phyloP scores from a whole-genome alignment of 2,888 invertebrate genomes.

The Eulithis prunata region DNA sequence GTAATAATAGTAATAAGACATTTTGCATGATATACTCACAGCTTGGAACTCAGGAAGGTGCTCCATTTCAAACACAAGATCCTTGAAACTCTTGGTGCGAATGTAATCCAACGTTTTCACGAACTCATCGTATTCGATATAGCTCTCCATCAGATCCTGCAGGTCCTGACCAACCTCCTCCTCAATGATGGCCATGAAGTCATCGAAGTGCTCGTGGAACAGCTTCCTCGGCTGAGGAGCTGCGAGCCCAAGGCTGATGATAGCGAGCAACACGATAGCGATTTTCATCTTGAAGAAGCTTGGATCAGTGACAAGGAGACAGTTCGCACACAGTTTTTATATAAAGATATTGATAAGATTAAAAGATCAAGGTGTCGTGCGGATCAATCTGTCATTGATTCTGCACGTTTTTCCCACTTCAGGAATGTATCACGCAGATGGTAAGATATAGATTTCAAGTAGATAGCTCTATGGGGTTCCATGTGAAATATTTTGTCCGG shows the following conservation, averaged over 20 bases:
- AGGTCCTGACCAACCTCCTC: constrained; percentile 53
- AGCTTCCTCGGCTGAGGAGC: constrained; percentile 64
- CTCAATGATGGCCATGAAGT: constrained; percentile 60
- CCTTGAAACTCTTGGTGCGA: constrained; percentile 58
- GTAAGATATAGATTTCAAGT: too few relatives aligned
- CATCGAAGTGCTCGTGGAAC: constrained; percentile 69
- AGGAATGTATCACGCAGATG: too few relatives aligned
- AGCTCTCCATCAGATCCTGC: constrained; percentile 48
- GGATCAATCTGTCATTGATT: background rate
- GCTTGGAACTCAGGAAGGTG: constrained; percentile 66
- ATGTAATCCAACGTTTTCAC: constrained; percentile 53
- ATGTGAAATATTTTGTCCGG: too few relatives aligned
- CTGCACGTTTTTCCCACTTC: background rate
- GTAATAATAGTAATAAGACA: too few relatives aligned
- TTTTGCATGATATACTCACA: constrained; percentile 53
- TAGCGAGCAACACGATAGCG: constrained; percentile 51
- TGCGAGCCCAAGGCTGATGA: constrained; percentile 54
- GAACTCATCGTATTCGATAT: constrained; percentile 65
- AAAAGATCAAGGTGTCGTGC: background rate
- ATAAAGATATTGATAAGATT: constrained; percentile 38
- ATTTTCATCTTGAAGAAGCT: constrained; percentile 59
- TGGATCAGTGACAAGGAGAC: constrained; percentile 20
- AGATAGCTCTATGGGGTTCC: too few relatives aligned
- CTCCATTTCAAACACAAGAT: constrained; percentile 66
- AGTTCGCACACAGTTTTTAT: constrained; percentile 44